Evolutionary conservation across 2,888 invertebrate genomes (phyloP), one percentile per base, ranked within the genome.

Genomic region (Hylaea fasciaria): DNA sequence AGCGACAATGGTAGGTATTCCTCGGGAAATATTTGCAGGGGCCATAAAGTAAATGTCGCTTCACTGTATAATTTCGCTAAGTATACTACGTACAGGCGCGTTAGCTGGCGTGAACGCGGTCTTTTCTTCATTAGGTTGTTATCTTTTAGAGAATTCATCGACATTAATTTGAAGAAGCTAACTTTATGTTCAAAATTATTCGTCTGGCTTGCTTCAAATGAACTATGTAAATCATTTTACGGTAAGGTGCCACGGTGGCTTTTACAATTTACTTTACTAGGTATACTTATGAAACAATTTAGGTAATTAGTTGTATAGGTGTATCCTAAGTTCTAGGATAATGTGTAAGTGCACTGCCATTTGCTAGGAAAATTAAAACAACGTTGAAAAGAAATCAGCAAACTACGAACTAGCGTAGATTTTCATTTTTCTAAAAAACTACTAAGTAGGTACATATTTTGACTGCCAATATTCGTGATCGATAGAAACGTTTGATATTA

Each of bases 211-310:
- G 44, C 16, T 43, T 29, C 29, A 39, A 52, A 62, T 53, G 50
- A 51, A 37, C 39, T 55, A 41, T 58, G 32, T 28, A 46, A 57
- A 59, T 62, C 41, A 53, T 54, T 32, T 57, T 68, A 68, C 71
- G 76, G 82, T 86, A 80, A 86, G 76, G 82, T 81, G 87, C 83
- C 85, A 82, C 83, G 58, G 66, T 73, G 80, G 79, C 74, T 72
- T 72, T 2, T 28, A 22, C 62, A 71, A 69, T 68, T 62, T 72
- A 72, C 64, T 67, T 67, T 73, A 55, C 32, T 74, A 78, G 76
- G 76, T 78, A n/a, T n/a, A 75, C 66, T 52, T 66, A 64, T 72
- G 55, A 57, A 49, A 57, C 22, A 22, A 22, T 41, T 51, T 29
- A 28, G 39, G 9, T n/a, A n/a, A n/a, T n/a, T n/a, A n/a, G n/a